Evolutionary conservation across 2,888 invertebrate genomes (phyloP).

Genomic region (Zele albiditarsus): DNA sequence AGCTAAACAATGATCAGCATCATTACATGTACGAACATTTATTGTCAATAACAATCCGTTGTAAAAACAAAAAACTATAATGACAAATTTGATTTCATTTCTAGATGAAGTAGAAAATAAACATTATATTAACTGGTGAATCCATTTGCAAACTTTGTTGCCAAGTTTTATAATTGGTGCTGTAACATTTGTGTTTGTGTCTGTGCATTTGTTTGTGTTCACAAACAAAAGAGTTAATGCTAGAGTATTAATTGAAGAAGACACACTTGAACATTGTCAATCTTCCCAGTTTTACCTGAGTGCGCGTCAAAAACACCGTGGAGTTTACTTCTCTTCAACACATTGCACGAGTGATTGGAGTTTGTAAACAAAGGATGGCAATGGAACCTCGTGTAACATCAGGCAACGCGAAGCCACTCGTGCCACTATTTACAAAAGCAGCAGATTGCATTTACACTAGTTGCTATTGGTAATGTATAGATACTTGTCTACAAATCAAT

Average conservation of each 20-base stretch:
- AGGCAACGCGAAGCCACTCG: conserved; percentile 67
- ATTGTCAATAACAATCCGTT: background rate
- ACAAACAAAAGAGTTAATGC: no score
- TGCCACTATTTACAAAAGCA: conserved; percentile 82
- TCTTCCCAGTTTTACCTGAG: no score
- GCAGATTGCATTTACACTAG: conserved; percentile 88
- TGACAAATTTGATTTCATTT: background rate
- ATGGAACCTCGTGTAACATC: conserved; percentile 63
- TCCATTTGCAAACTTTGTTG: background rate
- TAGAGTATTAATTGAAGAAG: background rate
- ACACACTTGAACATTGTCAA: background rate
- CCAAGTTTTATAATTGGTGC: background rate
- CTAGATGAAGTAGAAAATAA: conserved; percentile 18
- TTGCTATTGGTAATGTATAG: conserved; percentile 84
- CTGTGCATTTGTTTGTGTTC: no score
- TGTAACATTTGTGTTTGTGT: background rate
- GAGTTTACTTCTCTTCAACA: no score
- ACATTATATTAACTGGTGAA: conserved; percentile 25
- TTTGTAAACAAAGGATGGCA: conserved; percentile 67
- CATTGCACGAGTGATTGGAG: conserved; percentile 12
- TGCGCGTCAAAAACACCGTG: no score
- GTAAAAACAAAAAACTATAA: background rate
- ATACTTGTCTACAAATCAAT: conserved; percentile 22
- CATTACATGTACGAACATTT: conserved; percentile 29
- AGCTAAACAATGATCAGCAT: conserved; percentile 54